phyloP scores from a whole-genome alignment of 2,888 invertebrate genomes.

The Heliconius aoede region DNA sequence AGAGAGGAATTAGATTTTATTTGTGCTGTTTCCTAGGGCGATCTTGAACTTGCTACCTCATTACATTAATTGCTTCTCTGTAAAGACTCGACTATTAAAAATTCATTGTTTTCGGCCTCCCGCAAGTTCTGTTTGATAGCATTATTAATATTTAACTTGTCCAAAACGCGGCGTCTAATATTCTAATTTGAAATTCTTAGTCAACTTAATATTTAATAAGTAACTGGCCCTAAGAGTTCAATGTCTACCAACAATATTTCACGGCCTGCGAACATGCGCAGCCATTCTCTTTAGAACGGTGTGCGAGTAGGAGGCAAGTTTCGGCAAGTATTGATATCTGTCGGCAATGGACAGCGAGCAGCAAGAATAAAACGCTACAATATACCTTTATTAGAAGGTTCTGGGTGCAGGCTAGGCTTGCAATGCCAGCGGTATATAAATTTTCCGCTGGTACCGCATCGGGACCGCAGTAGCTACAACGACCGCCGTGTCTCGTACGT shows the following conservation, averaged over 20 bases:
- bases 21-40: constrained; percentile 54
- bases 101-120: constrained; percentile 73
- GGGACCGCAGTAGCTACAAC: constrained; percentile 76
- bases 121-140: constrained; percentile 68
- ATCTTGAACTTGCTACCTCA: constrained; percentile 69
- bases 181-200: constrained; percentile 80
- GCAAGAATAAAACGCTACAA: constrained; percentile 58
- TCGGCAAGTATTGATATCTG: constrained; percentile 46
- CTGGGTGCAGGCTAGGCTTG: constrained; percentile 69
- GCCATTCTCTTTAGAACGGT: constrained; percentile 66
- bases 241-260: constrained; percentile 59
- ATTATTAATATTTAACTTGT: constrained; percentile 79
- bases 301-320: constrained; percentile 51
- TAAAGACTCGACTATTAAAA: constrained; percentile 77
- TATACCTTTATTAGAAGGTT: constrained; percentile 61
- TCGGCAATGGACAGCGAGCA: constrained; percentile 66
- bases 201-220: constrained; percentile 80
- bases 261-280: constrained; percentile 64
- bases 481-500: constrained; percentile 68
- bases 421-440: constrained; percentile 79
- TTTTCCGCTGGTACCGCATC: constrained; percentile 78
- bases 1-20: constrained; percentile 60
- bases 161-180: constrained; percentile 74
- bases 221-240: constrained; percentile 62
- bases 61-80: constrained; percentile 74